Evolutionary conservation across 2,113 vertebrate species (phyloP).

Genomic region (Daboia siamensis): DNA sequence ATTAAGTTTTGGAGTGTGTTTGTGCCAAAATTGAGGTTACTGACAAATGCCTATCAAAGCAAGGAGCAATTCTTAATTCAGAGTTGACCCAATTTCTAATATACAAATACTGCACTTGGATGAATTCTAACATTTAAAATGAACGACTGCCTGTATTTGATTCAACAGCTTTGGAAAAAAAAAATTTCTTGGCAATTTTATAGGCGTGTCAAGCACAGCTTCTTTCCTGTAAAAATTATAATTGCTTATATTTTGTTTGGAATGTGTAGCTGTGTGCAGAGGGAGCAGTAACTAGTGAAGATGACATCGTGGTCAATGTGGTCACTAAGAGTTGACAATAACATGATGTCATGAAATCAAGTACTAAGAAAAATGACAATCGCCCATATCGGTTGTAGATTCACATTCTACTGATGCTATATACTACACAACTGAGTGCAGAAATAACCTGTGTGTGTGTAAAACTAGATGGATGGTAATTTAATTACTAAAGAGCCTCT

Average conservation of each 20-base stretch:
- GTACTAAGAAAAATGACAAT: not conserved
- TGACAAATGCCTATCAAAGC: not conserved
- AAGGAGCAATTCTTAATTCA: not conserved
- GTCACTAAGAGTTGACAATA: not conserved
- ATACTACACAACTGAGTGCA: not conserved
- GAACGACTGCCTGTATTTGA: not conserved
- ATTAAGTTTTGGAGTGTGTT: not conserved
- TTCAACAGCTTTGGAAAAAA: not conserved
- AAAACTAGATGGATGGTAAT: not conserved
- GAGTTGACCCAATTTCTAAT: not conserved
- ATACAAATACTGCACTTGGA: not conserved
- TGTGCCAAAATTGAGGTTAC: not conserved
- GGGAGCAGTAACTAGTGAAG: not conserved
- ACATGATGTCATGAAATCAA: not conserved
- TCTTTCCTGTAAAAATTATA: not conserved
- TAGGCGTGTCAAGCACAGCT: not conserved
- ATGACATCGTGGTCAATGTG: not conserved
- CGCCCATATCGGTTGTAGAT: not conserved
- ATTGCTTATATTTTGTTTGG: not conserved
- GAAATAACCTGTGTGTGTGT: not conserved
- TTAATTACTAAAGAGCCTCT: no score
- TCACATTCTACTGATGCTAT: not conserved
- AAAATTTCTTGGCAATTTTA: not conserved
- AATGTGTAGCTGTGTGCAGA: not conserved
- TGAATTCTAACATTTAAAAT: not conserved